A percentile compares a stretch with the other conserved stretches of the same genome.
phyloP scores from a whole-genome alignment of 2,888 invertebrate species.

The Lysandra coridon region DNA sequence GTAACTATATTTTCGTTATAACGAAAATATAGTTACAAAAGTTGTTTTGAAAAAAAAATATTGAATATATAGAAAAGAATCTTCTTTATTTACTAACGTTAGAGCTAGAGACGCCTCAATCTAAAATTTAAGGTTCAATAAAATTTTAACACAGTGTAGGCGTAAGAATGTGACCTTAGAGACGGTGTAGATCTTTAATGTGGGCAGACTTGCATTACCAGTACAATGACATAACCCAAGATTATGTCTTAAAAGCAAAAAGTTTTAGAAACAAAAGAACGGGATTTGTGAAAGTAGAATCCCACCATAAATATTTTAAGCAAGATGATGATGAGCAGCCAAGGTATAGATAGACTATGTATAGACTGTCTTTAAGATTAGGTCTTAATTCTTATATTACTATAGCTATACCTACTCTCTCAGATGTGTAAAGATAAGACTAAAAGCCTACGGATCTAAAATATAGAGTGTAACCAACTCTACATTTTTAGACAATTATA shows the following conservation, averaged over 20 bases:
- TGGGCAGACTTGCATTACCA: conserved; percentile 17
- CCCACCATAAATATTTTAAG: not conserved
- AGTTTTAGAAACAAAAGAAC: not conserved
- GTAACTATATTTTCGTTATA: not conserved
- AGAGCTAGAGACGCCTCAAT: conserved; percentile 7
- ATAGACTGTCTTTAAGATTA: no score
- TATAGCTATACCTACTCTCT: no score
- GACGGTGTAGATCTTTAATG: conserved; percentile 15
- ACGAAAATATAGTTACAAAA: not conserved
- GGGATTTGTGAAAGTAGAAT: not conserved
- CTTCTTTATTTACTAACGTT: not conserved
- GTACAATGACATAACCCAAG: conserved; percentile 5
- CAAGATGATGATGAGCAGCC: not conserved
- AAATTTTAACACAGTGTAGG: conserved; percentile 17
- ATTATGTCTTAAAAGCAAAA: not conserved
- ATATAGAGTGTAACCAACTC: no score
- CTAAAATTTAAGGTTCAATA: conserved; percentile 19
- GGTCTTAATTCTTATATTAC: no score
- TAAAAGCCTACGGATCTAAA: no score
- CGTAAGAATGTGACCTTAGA: conserved; percentile 24
- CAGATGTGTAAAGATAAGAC: no score
- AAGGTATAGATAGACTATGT: no score
- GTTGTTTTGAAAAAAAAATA: no score
- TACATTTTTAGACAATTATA: no score
- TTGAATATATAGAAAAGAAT: not conserved